Evolutionary conservation across 2,797 vertebrate genomes (phyloP), one percentile per base, ranked within the genome.

Genomic region (Fringilla coelebs): DNA sequence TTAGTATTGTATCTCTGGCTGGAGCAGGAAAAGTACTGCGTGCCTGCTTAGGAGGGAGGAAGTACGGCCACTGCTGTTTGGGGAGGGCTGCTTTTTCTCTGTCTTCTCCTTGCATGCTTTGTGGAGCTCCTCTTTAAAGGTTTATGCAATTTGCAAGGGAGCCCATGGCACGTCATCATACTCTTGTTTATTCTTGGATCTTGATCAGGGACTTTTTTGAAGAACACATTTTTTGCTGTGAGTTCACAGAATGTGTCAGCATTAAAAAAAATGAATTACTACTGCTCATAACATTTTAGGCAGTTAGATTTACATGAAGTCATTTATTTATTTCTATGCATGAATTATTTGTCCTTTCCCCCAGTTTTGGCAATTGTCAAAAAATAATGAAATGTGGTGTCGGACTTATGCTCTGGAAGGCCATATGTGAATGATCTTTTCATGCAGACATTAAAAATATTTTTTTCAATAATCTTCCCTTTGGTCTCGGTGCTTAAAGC

Each of bases 161-260:
- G 83, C 41, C 89, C n/a, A 3, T 93, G 95, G 96, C 94, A 93
- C 92, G 70, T 94, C 96, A 96, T 91, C 96, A 94, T 92, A 46
- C 73, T 76, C 63, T 91, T 96, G 94, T 96, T 97, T 96, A 78
- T 94, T 96, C 85, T 92, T 96, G 93, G 82, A 94, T 91, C 93
- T 96, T 81, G 89, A 94, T 96, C 29, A 90, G 97, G 97, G 95
- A 97, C 93, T 97, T 98, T 98, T 97, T 90, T 92, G 92, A 94
- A 96, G 96, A 91, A 96, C 88, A 22, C 89, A 82, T 97, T 97
- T 96, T 97, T 97, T 96, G 83, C 93, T 97, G 92, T 96, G 94
- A 97, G 96, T 96, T 97, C 96, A 94, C 92, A 91, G 90, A 94
- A 94, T 97, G 95, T 97, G 96, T 98, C 97, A 97, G 95, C 97